phyloP scores from a whole-genome alignment of 2,888 invertebrate species.

The Pemphredon lugubris region DNA sequence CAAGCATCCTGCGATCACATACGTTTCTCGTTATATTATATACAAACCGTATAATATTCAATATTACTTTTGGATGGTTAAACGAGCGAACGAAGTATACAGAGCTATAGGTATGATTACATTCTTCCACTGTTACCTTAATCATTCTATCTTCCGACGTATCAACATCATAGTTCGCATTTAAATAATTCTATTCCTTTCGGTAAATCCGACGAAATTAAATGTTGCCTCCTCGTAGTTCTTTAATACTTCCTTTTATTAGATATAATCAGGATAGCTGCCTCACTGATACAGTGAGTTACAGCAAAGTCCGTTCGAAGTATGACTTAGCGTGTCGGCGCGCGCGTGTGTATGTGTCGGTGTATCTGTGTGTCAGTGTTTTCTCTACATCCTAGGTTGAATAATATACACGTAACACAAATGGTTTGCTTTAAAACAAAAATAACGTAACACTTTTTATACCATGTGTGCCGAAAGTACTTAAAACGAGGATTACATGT shows the following conservation, averaged over 20 bases:
- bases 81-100: constrained; percentile 69
- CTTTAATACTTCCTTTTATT: constrained; percentile 77
- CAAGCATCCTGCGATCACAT: constrained; percentile 60
- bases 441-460: constrained; percentile 41
- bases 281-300: constrained; percentile 81
- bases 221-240: constrained; percentile 54
- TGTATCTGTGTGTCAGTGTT: too few species aligned
- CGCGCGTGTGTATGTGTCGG: too few species aligned
- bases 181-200: constrained; percentile 46
- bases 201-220: constrained; percentile 46
- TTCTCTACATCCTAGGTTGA: constrained; percentile 68
- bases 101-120: constrained; percentile 55
- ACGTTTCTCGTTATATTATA: constrained; percentile 69
- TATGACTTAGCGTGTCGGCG: constrained; percentile 72
- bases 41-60: constrained; percentile 73
- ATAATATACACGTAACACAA: constrained; percentile 67
- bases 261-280: constrained; percentile 73
- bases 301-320: constrained; percentile 64
- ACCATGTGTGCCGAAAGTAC: constrained; percentile 51
- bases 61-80: constrained; percentile 59
- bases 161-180: constrained; percentile 50
- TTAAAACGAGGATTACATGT: constrained; percentile 35
- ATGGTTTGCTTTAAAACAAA: constrained; percentile 63
- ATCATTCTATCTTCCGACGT: constrained; percentile 37
- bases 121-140: constrained; percentile 46